A percentile compares a stretch with the other conserved stretches of the same genome.
Conservation (phyloP, 1,140 invertebrate genomes). For the Telenomus remus region DNA sequence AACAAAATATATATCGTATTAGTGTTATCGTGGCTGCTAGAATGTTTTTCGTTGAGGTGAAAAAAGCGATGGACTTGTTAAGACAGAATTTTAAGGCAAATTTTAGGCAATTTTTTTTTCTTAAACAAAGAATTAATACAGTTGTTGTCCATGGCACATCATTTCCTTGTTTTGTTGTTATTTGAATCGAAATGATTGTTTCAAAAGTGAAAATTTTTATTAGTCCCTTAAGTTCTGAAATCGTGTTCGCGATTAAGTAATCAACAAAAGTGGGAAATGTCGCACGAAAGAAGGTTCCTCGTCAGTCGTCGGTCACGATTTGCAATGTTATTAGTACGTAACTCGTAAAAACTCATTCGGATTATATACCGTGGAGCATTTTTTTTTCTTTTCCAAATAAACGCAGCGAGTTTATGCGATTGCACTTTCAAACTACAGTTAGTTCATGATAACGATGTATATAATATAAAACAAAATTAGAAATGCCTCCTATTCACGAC, state of each 20-base stretch:
- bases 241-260: not conserved
- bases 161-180: constrained; percentile 27
- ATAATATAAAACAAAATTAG: constrained; percentile 60
- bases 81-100: constrained; percentile 13
- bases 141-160: constrained; percentile 10
- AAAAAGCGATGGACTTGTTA: constrained; percentile 44
- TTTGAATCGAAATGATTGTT: constrained; percentile 3
- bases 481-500: constrained; percentile 60
- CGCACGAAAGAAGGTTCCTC: constrained; percentile 30
- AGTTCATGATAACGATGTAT: constrained; percentile 59
- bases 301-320: constrained; percentile 39
- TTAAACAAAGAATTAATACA: constrained; percentile 5
- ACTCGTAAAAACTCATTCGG: too few species aligned
- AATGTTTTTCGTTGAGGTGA: constrained; percentile 56
- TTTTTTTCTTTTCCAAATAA: not conserved
- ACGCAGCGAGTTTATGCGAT: constrained; percentile 25
- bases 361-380: too few species aligned
- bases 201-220: constrained; percentile 1
- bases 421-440: constrained; percentile 57
- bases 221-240: too few species aligned
- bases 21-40: constrained; percentile 60
- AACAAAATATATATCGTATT: constrained; percentile 58
- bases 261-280: constrained; percentile 24
- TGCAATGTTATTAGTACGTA: constrained; percentile 49
- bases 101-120: constrained; percentile 21